Base-by-base conservation (phyloP, 2,888 invertebrate species). In the Chouioia cunea region DNA sequence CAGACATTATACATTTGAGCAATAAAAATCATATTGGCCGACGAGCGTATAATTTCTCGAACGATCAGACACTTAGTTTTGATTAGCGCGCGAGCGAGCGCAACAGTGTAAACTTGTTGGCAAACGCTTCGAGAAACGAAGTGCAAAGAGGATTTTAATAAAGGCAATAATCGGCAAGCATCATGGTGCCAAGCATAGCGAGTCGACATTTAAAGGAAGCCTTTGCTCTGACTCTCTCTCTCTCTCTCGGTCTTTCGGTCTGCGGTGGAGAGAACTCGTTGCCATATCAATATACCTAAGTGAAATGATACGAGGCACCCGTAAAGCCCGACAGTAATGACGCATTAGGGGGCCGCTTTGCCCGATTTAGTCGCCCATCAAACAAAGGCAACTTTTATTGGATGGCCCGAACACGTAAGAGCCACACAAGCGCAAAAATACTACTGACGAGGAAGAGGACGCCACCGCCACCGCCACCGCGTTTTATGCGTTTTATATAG, bases 211-310 rank as follows among this genome's bases (percentile, higher is more conserved):
- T 77, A 79, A 79, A 82, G 81, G 79, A 80, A 80, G 79, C 78
- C 74, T 75, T 78, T 78, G 77, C 79, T 80, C 79, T 79, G 77
- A 79, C 81, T n/a, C n/a, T n/a, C n/a, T n/a, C n/a, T n/a, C n/a
- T n/a, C n/a, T n/a, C n/a, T n/a, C n/a, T 83, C 83, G 82, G 79
- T 80, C 82, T 80, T n/a, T n/a, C 83, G 84, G 84, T 84, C 82
- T 81, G 82, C 36, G 36, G 36, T 36, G 36, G 48, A 47, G 65
- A 65, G 84, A 85, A 81, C 85, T 84, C 85, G 84, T 85, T 83
- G 85, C 84, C 85, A 85, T 85, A 85, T 85, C 85, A 85, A 85
- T 85, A 85, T 85, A 85, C 85, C 85, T 85, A 85, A 85, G 85
- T 85, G 85, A 85, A 85, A 85, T 85, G 85, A 85, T 85, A 85